These are phyloP conservation scores for Orbicella faveolata DNA, from an alignment of 64 coral and sea anemone genomes.

Conservation along the genomic window DNA sequence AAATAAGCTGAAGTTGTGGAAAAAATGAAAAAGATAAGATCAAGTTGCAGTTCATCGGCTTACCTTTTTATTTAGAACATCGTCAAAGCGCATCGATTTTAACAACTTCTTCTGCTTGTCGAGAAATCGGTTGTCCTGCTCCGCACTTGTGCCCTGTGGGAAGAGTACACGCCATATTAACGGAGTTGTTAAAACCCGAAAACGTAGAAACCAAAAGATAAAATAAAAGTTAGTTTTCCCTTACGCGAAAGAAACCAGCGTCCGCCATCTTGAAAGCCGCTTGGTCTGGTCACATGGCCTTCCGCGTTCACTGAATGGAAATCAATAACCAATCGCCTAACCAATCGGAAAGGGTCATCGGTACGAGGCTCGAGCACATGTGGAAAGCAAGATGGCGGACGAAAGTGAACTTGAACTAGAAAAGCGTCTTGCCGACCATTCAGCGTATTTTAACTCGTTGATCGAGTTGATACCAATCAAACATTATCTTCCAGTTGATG, in stretches of 20 bases:
- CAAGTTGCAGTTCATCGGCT: not conserved
- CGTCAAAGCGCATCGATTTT: constrained; percentile 95
- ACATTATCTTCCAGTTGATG: constrained; percentile 77
- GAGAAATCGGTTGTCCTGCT: constrained; percentile 96
- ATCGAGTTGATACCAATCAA: constrained; percentile 84
- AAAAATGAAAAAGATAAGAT: not conserved
- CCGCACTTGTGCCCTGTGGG: constrained; percentile 91
- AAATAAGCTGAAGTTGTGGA: not conserved
- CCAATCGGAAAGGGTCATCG: constrained; percentile 11
- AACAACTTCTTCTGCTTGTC: constrained; percentile 98
- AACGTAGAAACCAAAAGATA: not conserved
- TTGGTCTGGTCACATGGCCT: constrained; percentile 39
- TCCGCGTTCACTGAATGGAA: constrained; percentile 1
- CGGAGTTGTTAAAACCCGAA: not conserved
- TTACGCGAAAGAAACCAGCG: constrained; percentile 97
- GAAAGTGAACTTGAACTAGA: constrained; percentile 41
- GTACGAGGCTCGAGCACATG: constrained; percentile 61
- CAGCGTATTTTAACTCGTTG: constrained; percentile 89
- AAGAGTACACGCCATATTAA: not conserved
- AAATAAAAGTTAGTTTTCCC: not conserved
- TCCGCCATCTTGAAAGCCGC: constrained; percentile 84
- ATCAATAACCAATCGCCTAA: constrained; percentile 11
- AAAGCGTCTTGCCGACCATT: constrained; percentile 80
- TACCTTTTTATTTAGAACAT: constrained; percentile 92
- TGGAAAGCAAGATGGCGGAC: constrained; percentile 88